Conservation (phyloP, 2,113 vertebrate genomes). For the Taxidea taxus region DNA sequence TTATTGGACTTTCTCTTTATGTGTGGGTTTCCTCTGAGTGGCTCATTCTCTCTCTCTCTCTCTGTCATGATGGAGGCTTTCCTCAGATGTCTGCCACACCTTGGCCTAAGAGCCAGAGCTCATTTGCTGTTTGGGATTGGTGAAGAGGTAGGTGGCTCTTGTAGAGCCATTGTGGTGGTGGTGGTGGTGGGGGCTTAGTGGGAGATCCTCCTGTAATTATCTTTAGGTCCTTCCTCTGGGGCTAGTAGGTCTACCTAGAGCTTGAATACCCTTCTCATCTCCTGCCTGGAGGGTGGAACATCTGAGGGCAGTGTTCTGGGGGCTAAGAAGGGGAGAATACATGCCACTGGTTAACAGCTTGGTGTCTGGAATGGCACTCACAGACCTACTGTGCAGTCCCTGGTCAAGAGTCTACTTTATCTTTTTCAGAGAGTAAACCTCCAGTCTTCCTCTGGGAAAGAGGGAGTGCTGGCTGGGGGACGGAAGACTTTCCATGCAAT, state of each 20-base stretch:
- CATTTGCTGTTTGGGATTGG: background rate
- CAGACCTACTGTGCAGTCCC: too few relatives aligned
- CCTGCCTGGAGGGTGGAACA: background rate
- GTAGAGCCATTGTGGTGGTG: background rate
- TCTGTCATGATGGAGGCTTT: background rate
- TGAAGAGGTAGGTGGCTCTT: background rate
- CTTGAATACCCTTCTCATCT: background rate
- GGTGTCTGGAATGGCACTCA: background rate
- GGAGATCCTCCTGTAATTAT: background rate
- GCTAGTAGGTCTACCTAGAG: background rate
- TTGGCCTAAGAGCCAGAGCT: background rate
- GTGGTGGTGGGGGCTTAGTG: accelerated
- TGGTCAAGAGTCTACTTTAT: background rate
- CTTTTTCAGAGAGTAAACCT: background rate
- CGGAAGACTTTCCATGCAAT: background rate
- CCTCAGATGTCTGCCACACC: background rate
- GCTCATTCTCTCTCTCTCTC: background rate
- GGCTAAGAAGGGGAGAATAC: background rate
- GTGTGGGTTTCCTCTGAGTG: background rate
- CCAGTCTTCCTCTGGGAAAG: background rate
- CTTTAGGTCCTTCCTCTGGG: background rate
- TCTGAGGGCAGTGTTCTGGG: background rate
- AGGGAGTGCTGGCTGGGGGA: too few relatives aligned
- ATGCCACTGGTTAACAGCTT: background rate
- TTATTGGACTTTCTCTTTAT: background rate